A percentile compares a stretch with the other conserved stretches of the same genome.
Conservation (phyloP, 2,888 invertebrate genomes). For the Dioctria rufipes region DNA sequence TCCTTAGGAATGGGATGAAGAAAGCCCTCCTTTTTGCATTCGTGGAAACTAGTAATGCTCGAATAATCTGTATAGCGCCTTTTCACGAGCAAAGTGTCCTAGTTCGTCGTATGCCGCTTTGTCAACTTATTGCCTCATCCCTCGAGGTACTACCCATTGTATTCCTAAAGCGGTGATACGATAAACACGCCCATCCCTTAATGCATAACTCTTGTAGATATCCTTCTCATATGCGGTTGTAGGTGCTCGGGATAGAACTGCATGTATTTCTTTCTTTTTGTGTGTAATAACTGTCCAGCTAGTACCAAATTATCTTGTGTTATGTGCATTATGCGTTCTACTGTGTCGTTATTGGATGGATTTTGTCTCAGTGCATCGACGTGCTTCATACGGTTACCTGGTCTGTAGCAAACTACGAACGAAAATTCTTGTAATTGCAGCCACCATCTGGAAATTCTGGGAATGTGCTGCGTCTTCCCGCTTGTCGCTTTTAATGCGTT, state of each 20-base stretch:
- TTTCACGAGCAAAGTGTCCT: constrained; percentile 32
- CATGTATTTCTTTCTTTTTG: neutral
- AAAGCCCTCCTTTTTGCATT: neutral
- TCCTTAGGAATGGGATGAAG: neutral
- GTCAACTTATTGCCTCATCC: constrained; percentile 55
- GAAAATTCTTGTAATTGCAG: too few relatives aligned
- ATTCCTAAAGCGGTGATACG: too few relatives aligned
- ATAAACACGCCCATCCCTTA: constrained; percentile 55
- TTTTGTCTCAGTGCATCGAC: constrained; percentile 12
- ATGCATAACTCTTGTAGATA: neutral
- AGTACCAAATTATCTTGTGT: constrained; percentile 36
- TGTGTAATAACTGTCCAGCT: neutral
- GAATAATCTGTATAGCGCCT: too few relatives aligned
- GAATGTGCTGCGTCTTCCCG: neutral
- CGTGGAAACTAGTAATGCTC: neutral
- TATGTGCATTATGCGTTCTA: constrained; percentile 8
- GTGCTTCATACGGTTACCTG: constrained; percentile 33
- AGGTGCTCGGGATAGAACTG: neutral
- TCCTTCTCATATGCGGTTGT: neutral
- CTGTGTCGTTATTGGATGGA: neutral
- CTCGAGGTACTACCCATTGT: too few relatives aligned
- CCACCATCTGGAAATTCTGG: too few relatives aligned
- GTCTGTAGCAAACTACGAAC: constrained; percentile 2
- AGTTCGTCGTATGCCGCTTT: constrained; percentile 38
- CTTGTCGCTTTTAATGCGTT: constrained; percentile 23